Base-by-base conservation (phyloP, 2,113 vertebrate species). In the cattle (Bos taurus) region DNA sequence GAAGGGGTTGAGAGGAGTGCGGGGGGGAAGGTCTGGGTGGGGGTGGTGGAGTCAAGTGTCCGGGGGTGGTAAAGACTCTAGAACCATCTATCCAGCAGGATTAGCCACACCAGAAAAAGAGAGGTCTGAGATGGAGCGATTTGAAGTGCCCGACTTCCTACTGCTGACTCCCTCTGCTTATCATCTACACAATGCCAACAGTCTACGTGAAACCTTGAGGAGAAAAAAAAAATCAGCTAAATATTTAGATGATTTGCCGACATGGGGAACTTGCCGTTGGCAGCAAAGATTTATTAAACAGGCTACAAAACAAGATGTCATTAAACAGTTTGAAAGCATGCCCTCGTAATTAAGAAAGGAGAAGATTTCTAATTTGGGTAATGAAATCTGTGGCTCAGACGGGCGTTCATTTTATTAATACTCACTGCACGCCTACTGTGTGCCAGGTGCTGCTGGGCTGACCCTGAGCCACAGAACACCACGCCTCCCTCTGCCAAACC, bases 211-310 rank as follows among this genome's bases (percentile, higher is more conserved):
- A 97, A 96, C 40, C 88, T 94, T 46, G 19, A 64, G 54, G 50
- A 97, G 84, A 4, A 56, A 77, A 91, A 97, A 95, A 96, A 95
- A 94, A 87, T 46, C 88, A 83, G 94, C 90, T 97, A 97, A 98
- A 97, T 98, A 97, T 97, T 98, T 97, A 96, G 95, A 97, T 96
- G 95, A 97, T 91, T 94, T 95, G 96, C 94, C 77, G 25, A 95
- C 97, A 60, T 8, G 64, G 64, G 71, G 92, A 98, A 94, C 90
- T 96, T 97, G 94, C 92, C 26, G 19, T 95, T 97, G 97, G 97
- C 97, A 97, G 96, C 54, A 8, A 88, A 96, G 97, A 97, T 97
- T 97, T 94, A 97, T 97, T 95, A 92, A 96, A 93, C 97, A 92
- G 92, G 81, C 92, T 97, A 78, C 82, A 92, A 87, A 97, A 96